Conservation (phyloP, 2,113 vertebrate species). For the Protobothrops mucrosquamatus region DNA sequence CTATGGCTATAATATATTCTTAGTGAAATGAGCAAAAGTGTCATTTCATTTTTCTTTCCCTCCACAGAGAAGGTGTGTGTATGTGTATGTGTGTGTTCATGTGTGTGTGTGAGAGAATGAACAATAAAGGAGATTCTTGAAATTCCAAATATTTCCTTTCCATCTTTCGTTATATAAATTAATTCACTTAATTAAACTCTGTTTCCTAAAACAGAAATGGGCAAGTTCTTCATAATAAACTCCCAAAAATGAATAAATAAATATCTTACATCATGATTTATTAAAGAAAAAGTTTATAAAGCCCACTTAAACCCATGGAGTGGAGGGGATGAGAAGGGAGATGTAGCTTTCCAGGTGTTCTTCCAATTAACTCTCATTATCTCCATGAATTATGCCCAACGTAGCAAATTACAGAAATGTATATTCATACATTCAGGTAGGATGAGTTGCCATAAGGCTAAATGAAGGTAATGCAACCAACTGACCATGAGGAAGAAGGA, state of each 20-base stretch:
- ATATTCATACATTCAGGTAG: neutral
- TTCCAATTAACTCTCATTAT: neutral
- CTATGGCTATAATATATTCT: slow-evolving; percentile 40
- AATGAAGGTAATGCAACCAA: neutral
- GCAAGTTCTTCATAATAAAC: neutral
- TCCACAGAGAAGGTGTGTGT: slow-evolving; percentile 3
- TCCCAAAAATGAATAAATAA: neutral
- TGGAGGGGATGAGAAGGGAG: neutral
- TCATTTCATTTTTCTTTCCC: slow-evolving; percentile 10
- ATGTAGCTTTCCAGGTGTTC: neutral
- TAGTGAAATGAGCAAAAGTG: slow-evolving; percentile 31
- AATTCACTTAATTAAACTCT: neutral
- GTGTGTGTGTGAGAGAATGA: too few species aligned
- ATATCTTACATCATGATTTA: neutral
- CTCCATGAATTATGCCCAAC: neutral
- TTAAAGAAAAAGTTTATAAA: neutral
- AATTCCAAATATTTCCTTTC: neutral
- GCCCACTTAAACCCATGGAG: neutral
- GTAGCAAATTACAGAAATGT: neutral
- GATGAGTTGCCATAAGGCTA: neutral
- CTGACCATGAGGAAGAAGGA: neutral
- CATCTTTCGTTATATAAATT: neutral
- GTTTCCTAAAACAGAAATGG: neutral
- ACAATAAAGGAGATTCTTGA: slow-evolving; percentile 5
- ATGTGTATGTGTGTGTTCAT: neutral